Base-by-base conservation (phyloP, 2,113 vertebrate genomes). In the Empidonax alnorum region DNA sequence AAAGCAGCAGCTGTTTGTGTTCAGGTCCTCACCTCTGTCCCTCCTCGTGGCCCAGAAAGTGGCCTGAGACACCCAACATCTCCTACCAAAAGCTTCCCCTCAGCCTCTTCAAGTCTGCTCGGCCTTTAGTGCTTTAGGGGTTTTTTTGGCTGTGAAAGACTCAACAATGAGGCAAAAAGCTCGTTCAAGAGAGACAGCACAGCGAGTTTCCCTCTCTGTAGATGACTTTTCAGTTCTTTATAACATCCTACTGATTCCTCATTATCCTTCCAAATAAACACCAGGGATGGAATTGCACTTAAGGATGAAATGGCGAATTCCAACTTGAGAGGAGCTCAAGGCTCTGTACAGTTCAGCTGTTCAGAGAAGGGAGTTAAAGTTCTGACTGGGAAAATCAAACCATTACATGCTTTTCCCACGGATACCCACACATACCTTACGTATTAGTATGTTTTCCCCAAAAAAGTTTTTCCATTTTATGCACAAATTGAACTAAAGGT, bases 31-130 rank as follows among this genome's bases (percentile, higher is more conserved):
- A 52, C 16, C 25, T 52, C 50, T 72, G 33, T 41, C 35, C 61
- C 28, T 11, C 28, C 14, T 37, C 7, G 2, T 31, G n/a, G 39
- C 24, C 22, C 39, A 49, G 31, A 49, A 49, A 0, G 0, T 1
- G 10, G 39, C 41, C 35, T 22, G 52, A 41, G 53, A 41, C 16
- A 33, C 63, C 30, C 35, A 72, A 41, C 24, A 72, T 46, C 28
- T 53, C 46, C 49, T 9, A 41, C 3, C 28, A n/a, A 44, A 49
- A 67, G 33, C 21, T 12, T 31, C 3, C 42, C 22, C 22, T 2
- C 65, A 72, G 19, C 37, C 35, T 89, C 41, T 80, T 41, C 66
- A 33, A 33, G 25, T 19, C 41, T 67, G 30, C 25, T 16, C 20
- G 78, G 42, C 55, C 22, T 63, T 33, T 35, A 5, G 28, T 19